These are phyloP conservation scores for Belgica antarctica DNA, from an alignment of 2,888 invertebrate species.

Conservation along the genomic window DNA sequence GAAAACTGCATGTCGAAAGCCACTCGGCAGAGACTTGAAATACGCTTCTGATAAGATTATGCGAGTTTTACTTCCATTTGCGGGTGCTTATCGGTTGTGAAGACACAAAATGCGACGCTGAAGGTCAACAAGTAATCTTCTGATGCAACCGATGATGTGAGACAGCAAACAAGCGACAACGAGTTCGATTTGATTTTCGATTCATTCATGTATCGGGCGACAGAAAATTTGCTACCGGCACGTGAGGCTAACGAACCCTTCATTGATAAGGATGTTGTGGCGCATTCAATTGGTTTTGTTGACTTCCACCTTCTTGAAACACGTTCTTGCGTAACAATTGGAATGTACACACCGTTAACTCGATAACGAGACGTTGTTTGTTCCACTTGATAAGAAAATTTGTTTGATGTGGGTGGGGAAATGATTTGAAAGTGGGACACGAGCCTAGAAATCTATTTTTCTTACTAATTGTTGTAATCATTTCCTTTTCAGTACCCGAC, in stretches of 20 bases:
- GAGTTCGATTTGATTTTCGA: background rate
- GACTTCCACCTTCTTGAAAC: too few species aligned
- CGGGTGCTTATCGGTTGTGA: background rate
- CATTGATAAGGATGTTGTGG: background rate
- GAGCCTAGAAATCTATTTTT: background rate
- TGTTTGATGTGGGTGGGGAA: conserved; percentile 6
- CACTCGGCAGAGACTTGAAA: background rate
- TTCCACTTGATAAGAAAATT: conserved; percentile 13
- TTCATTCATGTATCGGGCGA: background rate
- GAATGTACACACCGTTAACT: background rate
- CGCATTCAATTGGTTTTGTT: too few species aligned
- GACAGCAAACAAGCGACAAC: too few species aligned
- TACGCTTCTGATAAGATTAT: conserved; percentile 7
- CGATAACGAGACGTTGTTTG: background rate
- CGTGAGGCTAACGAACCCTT: background rate
- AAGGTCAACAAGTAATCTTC: conserved; percentile 21
- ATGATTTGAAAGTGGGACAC: background rate
- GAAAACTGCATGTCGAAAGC: conserved; percentile 17
- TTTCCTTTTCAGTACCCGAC: conserved; percentile 60
- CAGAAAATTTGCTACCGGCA: background rate
- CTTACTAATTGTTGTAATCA: conserved; percentile 3
- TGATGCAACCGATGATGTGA: conserved; percentile 21
- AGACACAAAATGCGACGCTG: background rate
- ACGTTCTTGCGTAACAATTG: background rate
- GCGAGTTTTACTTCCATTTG: background rate